Percentiles rank a stretch among this genome's conserved stretches.
These are phyloP conservation scores for Ectemnius lituratus DNA, from an alignment of 2,888 invertebrate species.

Conservation along the genomic window DNA sequence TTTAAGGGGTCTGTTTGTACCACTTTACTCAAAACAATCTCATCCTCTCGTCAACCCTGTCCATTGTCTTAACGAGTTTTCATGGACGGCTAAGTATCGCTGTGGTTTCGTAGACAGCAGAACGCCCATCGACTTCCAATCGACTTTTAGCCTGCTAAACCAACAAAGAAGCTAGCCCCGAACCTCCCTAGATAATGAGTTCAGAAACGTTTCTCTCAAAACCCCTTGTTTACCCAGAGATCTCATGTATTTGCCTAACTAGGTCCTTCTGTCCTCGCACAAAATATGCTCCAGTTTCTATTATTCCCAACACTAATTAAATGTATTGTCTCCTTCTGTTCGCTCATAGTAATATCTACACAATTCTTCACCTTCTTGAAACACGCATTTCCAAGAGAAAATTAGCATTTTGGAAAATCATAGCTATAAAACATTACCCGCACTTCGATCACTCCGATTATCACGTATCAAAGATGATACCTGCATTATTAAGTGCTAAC, in stretches of 20 bases:
- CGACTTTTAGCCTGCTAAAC: slow-evolving; percentile 16
- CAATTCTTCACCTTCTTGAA: too few species aligned
- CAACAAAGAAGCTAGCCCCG: slow-evolving; percentile 42
- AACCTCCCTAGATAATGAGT: slow-evolving; percentile 42
- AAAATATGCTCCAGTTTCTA: too few species aligned
- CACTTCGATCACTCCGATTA: too few species aligned
- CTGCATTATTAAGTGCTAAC: too few species aligned
- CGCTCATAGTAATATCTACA: too few species aligned
- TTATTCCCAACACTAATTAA: too few species aligned
- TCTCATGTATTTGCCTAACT: neutral
- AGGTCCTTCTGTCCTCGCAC: too few species aligned
- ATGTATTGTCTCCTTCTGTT: too few species aligned
- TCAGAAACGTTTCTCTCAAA: slow-evolving; percentile 43
- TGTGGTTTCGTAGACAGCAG: slow-evolving; percentile 38
- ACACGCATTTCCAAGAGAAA: too few species aligned
- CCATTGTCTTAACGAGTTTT: slow-evolving; percentile 57
- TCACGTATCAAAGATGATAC: too few species aligned
- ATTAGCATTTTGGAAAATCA: too few species aligned
- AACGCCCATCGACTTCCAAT: slow-evolving; percentile 27
- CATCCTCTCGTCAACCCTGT: slow-evolving; percentile 52
- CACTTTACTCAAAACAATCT: slow-evolving; percentile 60
- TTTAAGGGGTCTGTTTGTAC: slow-evolving; percentile 47
- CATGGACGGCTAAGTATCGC: slow-evolving; percentile 29
- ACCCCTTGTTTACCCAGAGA: slow-evolving; percentile 6
- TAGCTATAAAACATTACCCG: too few species aligned